These are phyloP conservation scores for Pagetopsis macropterus DNA, from an alignment of 2,797 vertebrate species.

Conservation along the genomic window DNA sequence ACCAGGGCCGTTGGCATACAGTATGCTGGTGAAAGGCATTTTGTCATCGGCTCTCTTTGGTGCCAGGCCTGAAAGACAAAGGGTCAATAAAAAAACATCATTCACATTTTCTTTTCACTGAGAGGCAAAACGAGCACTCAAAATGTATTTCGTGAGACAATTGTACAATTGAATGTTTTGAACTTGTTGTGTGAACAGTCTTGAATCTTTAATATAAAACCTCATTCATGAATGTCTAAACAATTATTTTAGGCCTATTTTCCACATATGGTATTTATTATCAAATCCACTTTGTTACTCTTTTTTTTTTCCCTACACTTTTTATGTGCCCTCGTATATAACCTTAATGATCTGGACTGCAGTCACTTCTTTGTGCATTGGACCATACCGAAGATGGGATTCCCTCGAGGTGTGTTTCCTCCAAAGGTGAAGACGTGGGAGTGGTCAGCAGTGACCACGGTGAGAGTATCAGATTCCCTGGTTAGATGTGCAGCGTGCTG, in stretches of 20 bases:
- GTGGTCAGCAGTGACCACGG: slow-evolving; percentile 88
- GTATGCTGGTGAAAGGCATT: slow-evolving; percentile 87
- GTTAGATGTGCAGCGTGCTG: slow-evolving; percentile 80
- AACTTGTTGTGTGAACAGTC: not conserved
- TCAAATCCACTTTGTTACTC: not conserved
- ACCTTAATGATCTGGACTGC: not conserved
- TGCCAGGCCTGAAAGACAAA: slow-evolving; percentile 78
- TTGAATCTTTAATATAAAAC: not conserved
- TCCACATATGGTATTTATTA: not conserved
- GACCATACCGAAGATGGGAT: slow-evolving; percentile 86
- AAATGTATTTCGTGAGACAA: not conserved
- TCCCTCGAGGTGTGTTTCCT: slow-evolving; percentile 86
- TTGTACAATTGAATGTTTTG: not conserved
- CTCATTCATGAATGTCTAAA: not conserved
- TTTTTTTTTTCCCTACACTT: not conserved
- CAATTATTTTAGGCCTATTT: not conserved
- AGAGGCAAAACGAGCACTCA: not conserved
- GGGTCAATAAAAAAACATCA: not conserved
- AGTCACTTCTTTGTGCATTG: not conserved
- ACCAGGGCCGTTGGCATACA: slow-evolving; percentile 88
- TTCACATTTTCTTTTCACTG: not conserved
- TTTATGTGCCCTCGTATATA: not conserved
- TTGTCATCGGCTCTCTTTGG: slow-evolving; percentile 81
- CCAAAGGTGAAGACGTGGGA: slow-evolving; percentile 89
- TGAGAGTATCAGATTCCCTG: slow-evolving; percentile 82